Evolutionary conservation across 2,888 invertebrate species (phyloP).

Genomic region (Stenichneumon culpator): DNA sequence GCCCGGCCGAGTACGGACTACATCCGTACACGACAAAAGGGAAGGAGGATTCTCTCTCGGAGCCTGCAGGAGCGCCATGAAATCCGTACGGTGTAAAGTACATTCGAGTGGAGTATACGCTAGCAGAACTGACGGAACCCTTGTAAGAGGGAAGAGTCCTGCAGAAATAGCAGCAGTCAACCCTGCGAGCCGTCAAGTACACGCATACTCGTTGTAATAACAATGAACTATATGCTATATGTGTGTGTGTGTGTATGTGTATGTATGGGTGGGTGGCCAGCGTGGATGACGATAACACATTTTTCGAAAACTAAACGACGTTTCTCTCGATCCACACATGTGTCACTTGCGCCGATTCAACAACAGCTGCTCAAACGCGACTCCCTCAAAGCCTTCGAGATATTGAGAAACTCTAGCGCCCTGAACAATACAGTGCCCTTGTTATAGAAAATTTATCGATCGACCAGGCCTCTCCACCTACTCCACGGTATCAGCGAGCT

Average conservation of each 20-base stretch:
- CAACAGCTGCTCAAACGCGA: not conserved
- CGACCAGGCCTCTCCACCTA: not conserved
- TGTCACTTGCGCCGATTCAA: not conserved
- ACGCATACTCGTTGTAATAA: constrained; percentile 39
- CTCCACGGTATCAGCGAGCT: not conserved
- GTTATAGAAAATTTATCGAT: constrained; percentile 18
- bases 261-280: not conserved
- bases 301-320: constrained; percentile 40
- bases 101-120: constrained; percentile 21
- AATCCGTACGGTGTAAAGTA: constrained; percentile 57
- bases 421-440: not conserved
- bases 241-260: not conserved
- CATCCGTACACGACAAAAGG: not conserved
- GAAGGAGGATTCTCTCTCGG: not conserved
- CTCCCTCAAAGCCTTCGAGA: constrained; percentile 4
- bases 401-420: not conserved
- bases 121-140: constrained; percentile 20
- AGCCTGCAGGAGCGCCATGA: constrained; percentile 41
- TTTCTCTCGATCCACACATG: not conserved
- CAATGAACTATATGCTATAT: not conserved
- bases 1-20: not conserved
- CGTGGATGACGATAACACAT: constrained; percentile 43
- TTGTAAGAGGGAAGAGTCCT: not conserved
- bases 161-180: constrained; percentile 11
- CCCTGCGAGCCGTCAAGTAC: not conserved